A percentile compares a stretch with the other conserved stretches of the same genome.
These are phyloP conservation scores for Cryptotis parvus DNA, from an alignment of 2,113 vertebrate species.

Conservation along the genomic window DNA sequence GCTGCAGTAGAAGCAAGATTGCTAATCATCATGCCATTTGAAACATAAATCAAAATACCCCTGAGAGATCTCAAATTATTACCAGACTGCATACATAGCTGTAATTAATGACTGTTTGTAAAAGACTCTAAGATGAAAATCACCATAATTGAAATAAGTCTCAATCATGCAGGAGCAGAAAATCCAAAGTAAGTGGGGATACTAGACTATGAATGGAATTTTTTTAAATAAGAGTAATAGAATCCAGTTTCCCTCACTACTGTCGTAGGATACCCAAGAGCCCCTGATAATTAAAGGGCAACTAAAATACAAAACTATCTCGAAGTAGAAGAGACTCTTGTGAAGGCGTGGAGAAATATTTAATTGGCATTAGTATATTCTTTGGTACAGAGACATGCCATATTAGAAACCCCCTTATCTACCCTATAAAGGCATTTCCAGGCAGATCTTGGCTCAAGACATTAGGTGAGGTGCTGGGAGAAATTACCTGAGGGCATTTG, in stretches of 20 bases:
- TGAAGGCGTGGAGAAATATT: too few species aligned
- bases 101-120: conserved; percentile 71
- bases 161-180: conserved; percentile 53
- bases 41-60: conserved; percentile 55
- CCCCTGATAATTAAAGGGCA: too few species aligned
- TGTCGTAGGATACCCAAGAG: too few species aligned
- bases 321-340: too few species aligned
- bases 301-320: too few species aligned
- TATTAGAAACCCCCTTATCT: too few species aligned
- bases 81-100: conserved; percentile 50
- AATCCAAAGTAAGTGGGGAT: conserved; percentile 54
- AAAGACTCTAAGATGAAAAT: conserved; percentile 63
- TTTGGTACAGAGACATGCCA: too few species aligned
- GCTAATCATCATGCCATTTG: conserved; percentile 56
- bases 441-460: too few species aligned
- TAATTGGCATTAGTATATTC: too few species aligned
- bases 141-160: conserved; percentile 51
- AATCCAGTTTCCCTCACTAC: not conserved
- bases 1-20: not conserved
- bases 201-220: not conserved
- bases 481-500: too few species aligned
- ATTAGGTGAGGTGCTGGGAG: too few species aligned
- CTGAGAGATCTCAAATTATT: conserved; percentile 53
- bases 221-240: conserved; percentile 20
- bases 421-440: too few species aligned